Base-by-base conservation (phyloP, 2,888 invertebrate species). In the Augiades crinisus region DNA sequence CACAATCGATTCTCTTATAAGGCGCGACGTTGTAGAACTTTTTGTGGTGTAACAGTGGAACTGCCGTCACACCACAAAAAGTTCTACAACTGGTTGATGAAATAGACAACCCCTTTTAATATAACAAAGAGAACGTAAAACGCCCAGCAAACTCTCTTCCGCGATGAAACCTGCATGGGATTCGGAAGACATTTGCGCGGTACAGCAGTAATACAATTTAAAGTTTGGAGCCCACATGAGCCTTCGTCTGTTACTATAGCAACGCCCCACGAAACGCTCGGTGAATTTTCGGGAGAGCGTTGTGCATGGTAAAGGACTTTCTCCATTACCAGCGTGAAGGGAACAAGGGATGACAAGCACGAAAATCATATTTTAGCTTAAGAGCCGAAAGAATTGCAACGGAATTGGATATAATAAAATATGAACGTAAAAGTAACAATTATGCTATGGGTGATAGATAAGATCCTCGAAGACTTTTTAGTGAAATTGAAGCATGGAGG, bases 151-250 rank as follows among this genome's bases (percentile, higher is more conserved):
- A 38, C 22, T 41, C 33, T 17, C 49, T 49, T 49, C 33, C 31
- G 17, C 16, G 34, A 49, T 27, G 34, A 27, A 49, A 49, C 49
- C 49, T 49, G 49, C 34, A 49, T 34, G 34, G 34, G 34, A 41
- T 43, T 51, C 43, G 16, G 65, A 69, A 78, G 75, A 78, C 75
- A 80, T 82, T 78, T 79, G 71, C 74, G 74, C 67, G 65, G 70
- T 65, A 67, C 66, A 67, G 63, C 72, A 75, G 78, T 81, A 87
- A 87, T 84, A 81, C 85, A 87, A 87, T 88, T 89, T 87, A 88
- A 88, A 88, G 85, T 86, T 84, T 76, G 72, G 71, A 78, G 75
- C 80, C 80, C 87, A 87, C 83, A 86, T 85, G 85, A 84, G 84
- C 78, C 82, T 83, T 58, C 68, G 75, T 71, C 78, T 75, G 68